phyloP scores from a whole-genome alignment of 1,140 invertebrate species.

The Drosophila saltans region DNA sequence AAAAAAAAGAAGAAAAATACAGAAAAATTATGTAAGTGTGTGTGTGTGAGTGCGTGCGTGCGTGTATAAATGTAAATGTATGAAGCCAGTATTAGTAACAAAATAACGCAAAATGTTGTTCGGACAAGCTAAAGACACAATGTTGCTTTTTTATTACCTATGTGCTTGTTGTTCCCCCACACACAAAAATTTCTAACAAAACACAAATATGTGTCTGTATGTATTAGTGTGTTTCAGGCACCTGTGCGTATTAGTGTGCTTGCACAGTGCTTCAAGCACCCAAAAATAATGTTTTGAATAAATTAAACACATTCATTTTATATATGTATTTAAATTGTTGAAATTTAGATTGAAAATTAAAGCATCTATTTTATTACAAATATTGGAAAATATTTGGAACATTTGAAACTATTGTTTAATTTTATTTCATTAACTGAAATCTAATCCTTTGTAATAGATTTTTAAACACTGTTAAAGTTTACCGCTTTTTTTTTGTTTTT shows the following conservation, averaged over 20 bases:
- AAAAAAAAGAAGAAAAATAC: neutral
- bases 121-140: slow-evolving; percentile 46
- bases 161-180: slow-evolving; percentile 69
- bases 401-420: too few species aligned
- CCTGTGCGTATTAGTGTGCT: slow-evolving; percentile 38
- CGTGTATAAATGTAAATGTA: slow-evolving; percentile 26
- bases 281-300: neutral
- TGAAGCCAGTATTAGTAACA: slow-evolving; percentile 39
- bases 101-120: slow-evolving; percentile 36
- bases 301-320: neutral
- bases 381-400: too few species aligned
- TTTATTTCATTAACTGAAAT: too few species aligned
- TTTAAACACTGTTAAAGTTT: too few species aligned
- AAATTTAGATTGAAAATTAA: too few species aligned
- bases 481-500: too few species aligned
- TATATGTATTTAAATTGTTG: too few species aligned
- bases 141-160: slow-evolving; percentile 51
- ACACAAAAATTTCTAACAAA: slow-evolving; percentile 53
- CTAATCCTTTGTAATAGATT: too few species aligned
- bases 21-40: slow-evolving; percentile 75
- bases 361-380: too few species aligned
- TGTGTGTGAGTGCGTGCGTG: slow-evolving; percentile 41
- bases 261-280: slow-evolving; percentile 27
- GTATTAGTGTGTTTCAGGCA: slow-evolving; percentile 33
- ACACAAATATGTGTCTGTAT: slow-evolving; percentile 41